Conservation (phyloP, 2,113 vertebrate genomes). For the Pterocles gutturalis region DNA sequence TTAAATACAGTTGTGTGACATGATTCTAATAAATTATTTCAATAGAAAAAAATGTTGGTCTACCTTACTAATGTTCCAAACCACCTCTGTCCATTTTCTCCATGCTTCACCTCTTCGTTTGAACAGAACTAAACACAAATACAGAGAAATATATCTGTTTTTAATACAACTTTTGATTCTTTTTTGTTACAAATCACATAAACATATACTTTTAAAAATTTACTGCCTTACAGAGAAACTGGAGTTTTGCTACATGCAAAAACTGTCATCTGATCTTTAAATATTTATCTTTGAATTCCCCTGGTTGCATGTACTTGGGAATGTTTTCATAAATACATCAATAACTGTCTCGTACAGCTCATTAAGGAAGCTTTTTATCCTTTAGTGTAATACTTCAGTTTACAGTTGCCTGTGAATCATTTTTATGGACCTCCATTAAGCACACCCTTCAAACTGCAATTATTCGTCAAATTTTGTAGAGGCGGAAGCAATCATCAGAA, state of each 20-base stretch:
- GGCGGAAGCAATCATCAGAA: constrained; percentile 50
- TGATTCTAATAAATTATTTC: constrained; percentile 5
- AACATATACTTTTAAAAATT: not conserved
- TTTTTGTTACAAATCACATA: constrained; percentile 8
- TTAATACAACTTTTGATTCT: not conserved
- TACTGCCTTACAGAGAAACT: not conserved
- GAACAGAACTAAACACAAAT: not conserved
- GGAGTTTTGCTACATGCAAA: not conserved
- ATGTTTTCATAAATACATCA: constrained; percentile 77
- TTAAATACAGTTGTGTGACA: constrained; percentile 15
- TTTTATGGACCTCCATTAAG: constrained; percentile 72
- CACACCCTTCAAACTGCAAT: constrained; percentile 70
- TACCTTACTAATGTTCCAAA: constrained; percentile 36
- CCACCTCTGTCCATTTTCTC: not conserved
- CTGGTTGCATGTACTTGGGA: constrained; percentile 60
- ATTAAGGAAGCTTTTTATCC: constrained; percentile 76
- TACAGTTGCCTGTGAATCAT: constrained; percentile 70
- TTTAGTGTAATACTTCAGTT: constrained; percentile 70
- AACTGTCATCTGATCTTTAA: constrained; percentile 57
- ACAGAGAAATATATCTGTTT: not conserved
- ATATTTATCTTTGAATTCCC: constrained; percentile 74
- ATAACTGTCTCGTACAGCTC: constrained; percentile 76
- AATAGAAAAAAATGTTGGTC: not conserved
- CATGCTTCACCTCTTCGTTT: constrained; percentile 19
- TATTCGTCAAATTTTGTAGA: constrained; percentile 63